These are phyloP conservation scores for Chloropsis cyanopogon DNA, from an alignment of 2,113 vertebrate species.

Conservation along the genomic window DNA sequence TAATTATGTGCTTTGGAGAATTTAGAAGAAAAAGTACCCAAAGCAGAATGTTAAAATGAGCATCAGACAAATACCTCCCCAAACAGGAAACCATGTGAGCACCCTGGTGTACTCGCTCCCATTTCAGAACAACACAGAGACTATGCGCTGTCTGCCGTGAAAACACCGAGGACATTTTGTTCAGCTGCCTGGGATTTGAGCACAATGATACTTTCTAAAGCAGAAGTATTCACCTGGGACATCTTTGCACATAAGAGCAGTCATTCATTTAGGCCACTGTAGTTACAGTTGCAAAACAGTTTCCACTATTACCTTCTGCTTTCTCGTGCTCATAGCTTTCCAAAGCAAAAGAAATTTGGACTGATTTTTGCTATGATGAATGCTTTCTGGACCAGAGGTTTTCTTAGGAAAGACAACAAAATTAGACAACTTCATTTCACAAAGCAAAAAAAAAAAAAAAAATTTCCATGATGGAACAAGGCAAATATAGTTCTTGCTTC, in stretches of 20 bases:
- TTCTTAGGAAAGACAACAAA: background rate
- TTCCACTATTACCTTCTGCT: slow-evolving; percentile 31
- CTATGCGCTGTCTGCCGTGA: background rate
- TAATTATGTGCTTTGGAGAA: slow-evolving; percentile 39
- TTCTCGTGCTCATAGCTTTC: background rate
- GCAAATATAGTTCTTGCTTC: background rate
- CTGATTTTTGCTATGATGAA: slow-evolving; percentile 1
- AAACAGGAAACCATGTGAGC: slow-evolving; percentile 42
- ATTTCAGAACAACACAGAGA: slow-evolving; percentile 6
- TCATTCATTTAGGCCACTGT: slow-evolving; percentile 36
- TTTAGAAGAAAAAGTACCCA: slow-evolving; percentile 24
- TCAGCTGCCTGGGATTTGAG: background rate
- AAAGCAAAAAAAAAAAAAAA: background rate
- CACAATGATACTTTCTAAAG: slow-evolving; percentile 30
- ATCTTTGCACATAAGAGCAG: slow-evolving; percentile 23
- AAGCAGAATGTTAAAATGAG: slow-evolving; percentile 11
- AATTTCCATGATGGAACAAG: background rate
- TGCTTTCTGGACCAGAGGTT: background rate
- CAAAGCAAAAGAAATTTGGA: background rate
- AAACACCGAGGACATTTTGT: slow-evolving; percentile 48
- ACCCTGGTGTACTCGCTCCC: background rate
- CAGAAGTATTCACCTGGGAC: slow-evolving; percentile 39
- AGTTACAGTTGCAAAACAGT: slow-evolving; percentile 53
- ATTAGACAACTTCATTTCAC: background rate
- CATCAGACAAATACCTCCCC: background rate